phyloP scores from a whole-genome alignment of 2,888 invertebrate species.

The Sinotaia quadrata region DNA sequence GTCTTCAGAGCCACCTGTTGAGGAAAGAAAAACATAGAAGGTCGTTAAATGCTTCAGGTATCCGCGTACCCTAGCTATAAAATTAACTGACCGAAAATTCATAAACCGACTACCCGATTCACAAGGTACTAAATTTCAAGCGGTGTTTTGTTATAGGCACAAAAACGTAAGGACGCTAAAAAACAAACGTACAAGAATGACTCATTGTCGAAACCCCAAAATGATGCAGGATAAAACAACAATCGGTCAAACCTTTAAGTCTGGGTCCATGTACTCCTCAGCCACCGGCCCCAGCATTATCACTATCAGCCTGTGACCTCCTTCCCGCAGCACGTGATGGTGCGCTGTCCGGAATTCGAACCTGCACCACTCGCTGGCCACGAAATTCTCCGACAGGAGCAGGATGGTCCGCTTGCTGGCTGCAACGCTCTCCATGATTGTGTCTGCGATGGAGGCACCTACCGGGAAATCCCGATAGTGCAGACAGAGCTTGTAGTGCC shows the following conservation, averaged over 20 bases:
- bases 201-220: too few species aligned
- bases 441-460: constrained; percentile 80
- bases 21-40: constrained; percentile 75
- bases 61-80: too few species aligned
- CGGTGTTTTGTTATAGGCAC: too few species aligned
- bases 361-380: constrained; percentile 92
- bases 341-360: constrained; percentile 90
- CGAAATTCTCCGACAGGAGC: constrained; percentile 89
- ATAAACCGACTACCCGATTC: too few species aligned
- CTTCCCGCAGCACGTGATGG: constrained; percentile 83
- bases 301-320: constrained; percentile 84
- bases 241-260: constrained; percentile 77
- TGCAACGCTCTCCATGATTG: constrained; percentile 81
- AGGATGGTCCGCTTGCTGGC: constrained; percentile 88
- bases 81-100: too few species aligned
- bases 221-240: not conserved
- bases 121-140: too few species aligned
- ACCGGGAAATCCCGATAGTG: constrained; percentile 59
- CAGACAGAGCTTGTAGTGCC: constrained; percentile 73
- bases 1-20: constrained; percentile 88
- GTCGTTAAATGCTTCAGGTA: too few species aligned
- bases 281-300: constrained; percentile 87
- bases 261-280: constrained; percentile 86
- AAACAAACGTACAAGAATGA: too few species aligned
- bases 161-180: too few species aligned